Evolutionary conservation across 2,113 vertebrate species (phyloP).

Genomic region (Pungitius pungitius): DNA sequence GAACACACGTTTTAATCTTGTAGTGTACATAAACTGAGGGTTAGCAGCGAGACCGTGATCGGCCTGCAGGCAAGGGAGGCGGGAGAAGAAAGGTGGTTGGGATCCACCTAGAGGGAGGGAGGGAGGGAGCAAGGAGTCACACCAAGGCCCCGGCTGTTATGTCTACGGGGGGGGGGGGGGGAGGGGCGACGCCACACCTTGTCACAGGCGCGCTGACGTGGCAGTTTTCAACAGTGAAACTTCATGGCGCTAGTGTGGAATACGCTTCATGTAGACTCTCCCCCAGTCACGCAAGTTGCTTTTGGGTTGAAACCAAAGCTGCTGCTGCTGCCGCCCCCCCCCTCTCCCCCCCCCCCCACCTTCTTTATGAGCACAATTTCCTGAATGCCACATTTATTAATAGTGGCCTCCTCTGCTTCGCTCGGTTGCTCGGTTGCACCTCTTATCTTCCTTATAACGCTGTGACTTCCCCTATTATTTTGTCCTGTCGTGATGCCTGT

Average conservation of each 20-base stretch:
- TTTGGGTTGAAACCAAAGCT: conserved; percentile 22
- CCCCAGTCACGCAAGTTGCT: conserved; percentile 9
- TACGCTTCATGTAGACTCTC: conserved; percentile 8
- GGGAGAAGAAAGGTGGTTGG: background rate
- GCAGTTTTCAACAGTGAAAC: background rate
- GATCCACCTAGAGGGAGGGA: background rate
- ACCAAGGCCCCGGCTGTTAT: conserved; percentile 59
- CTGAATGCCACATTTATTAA: conserved; percentile 17
- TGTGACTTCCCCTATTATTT: background rate
- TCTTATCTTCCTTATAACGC: background rate
- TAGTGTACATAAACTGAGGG: conserved; percentile 7
- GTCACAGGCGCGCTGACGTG: conserved; percentile 4
- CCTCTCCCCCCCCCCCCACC: no score
- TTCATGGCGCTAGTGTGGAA: background rate
- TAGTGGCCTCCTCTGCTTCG: background rate
- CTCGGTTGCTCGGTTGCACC: background rate
- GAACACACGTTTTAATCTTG: conserved; percentile 23
- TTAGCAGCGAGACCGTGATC: background rate
- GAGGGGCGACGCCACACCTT: no score
- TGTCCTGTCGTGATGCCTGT: background rate
- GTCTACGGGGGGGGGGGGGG: conserved; percentile 27
- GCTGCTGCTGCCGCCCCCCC: no score
- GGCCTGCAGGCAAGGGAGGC: background rate
- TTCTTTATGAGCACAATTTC: conserved; percentile 33
- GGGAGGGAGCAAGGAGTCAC: conserved; percentile 19